phyloP scores from a whole-genome alignment of 1,140 invertebrate genomes.

The Oryctes rhinoceros region DNA sequence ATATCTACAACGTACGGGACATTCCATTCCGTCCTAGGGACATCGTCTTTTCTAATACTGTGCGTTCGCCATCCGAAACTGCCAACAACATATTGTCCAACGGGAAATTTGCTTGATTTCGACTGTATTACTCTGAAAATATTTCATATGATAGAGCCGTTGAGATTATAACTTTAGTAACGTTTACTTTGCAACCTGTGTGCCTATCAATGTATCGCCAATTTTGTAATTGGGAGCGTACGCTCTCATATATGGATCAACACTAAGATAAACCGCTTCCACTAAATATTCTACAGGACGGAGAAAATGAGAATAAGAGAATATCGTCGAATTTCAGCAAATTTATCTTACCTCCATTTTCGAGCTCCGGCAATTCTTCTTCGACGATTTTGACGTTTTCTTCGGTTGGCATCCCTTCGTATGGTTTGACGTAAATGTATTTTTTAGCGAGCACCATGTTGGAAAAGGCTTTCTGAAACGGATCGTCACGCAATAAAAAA shows the following conservation, averaged over 20 bases:
- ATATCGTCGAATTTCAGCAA: not conserved
- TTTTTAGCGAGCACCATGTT: slow-evolving; percentile 61
- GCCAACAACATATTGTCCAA: slow-evolving; percentile 62
- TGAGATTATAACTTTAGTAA: no score
- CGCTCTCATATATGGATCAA: slow-evolving; percentile 75
- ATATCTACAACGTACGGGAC: slow-evolving; percentile 59
- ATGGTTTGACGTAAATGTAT: slow-evolving; percentile 69
- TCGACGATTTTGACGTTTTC: slow-evolving; percentile 71
- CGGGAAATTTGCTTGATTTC: slow-evolving; percentile 61
- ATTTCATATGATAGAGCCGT: no score
- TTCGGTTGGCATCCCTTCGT: slow-evolving; percentile 69
- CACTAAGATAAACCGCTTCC: slow-evolving; percentile 71
- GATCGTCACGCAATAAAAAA: not conserved
- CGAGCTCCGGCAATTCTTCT: slow-evolving; percentile 68
- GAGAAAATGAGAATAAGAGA: not conserved
- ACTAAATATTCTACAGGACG: slow-evolving; percentile 68
- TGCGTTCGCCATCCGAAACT: slow-evolving; percentile 67
- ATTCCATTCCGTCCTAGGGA: not conserved
- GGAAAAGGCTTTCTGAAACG: slow-evolving; percentile 1
- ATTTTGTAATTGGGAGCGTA: slow-evolving; percentile 63
- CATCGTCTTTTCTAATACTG: slow-evolving; percentile 59
- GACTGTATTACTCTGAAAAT: slow-evolving; percentile 59
- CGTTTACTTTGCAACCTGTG: slow-evolving; percentile 67
- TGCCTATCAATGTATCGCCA: slow-evolving; percentile 68
- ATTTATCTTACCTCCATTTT: slow-evolving; percentile 67